Evolutionary conservation across 2,888 invertebrate species (phyloP).

Genomic region (Synanthedon andrenaeformis): DNA sequence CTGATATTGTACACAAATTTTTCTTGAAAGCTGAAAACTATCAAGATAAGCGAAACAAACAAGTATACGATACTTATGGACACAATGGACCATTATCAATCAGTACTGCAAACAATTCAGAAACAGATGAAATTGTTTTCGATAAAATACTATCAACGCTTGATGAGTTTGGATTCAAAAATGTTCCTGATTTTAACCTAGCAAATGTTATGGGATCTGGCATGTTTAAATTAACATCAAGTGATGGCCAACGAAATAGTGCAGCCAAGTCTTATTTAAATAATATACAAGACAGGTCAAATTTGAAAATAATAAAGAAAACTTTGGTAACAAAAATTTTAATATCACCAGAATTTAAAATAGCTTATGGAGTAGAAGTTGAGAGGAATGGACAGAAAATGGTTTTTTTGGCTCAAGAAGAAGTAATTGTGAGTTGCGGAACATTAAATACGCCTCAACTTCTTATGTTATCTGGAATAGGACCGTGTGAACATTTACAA

Average conservation of each 20-base stretch:
- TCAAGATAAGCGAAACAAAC: constrained; percentile 23
- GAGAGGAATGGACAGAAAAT: constrained; percentile 23
- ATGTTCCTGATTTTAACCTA: constrained; percentile 44
- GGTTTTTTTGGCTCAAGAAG: constrained; percentile 26
- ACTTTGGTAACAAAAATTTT: constrained; percentile 59
- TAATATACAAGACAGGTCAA: constrained; percentile 21
- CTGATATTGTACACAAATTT: constrained; percentile 53
- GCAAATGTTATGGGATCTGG: constrained; percentile 56
- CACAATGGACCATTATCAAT: constrained; percentile 50
- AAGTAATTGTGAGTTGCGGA: constrained; percentile 44
- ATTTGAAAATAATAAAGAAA: constrained; percentile 49
- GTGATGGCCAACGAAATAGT: constrained; percentile 54
- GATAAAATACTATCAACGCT: constrained; percentile 37
- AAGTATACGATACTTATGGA: constrained; percentile 34
- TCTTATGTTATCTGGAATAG: constrained; percentile 61
- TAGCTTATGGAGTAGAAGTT: constrained; percentile 43
- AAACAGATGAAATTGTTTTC: constrained; percentile 32
- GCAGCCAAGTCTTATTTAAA: constrained; percentile 58
- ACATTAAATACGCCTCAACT: constrained; percentile 43
- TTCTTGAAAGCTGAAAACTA: constrained; percentile 63
- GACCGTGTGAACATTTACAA: constrained; percentile 32
- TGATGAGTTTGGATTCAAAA: constrained; percentile 48
- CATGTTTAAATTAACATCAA: constrained; percentile 48
- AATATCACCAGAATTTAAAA: constrained; percentile 47
- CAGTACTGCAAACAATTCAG: constrained; percentile 42